Evolutionary conservation across 2,113 vertebrate species (phyloP), one percentile per base, ranked within the genome.

Genomic region (Cairina moschata): DNA sequence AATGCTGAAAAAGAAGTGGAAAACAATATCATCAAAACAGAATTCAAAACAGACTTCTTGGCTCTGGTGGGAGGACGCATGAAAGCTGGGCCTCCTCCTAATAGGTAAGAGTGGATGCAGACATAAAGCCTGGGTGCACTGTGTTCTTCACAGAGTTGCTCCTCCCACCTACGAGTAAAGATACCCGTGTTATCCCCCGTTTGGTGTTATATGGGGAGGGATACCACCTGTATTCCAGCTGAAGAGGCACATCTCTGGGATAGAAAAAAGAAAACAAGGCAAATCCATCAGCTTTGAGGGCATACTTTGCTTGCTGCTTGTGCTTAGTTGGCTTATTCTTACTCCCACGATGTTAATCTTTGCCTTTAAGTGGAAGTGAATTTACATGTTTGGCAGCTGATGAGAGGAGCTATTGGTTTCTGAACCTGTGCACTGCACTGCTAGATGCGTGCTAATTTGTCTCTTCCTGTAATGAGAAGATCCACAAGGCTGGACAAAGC

Each of bases 1-100:
- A 97, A 97, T 58, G 78, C 97, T 56, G 97, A 97, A 66, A 98
- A 98, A 63, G 97, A 97, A 59, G 91, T 93, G 34, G 96, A 98
- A 92, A 97, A 97, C 69, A 96, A 91, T 77, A 93, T 96, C 40
- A 93, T 97, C 76, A 98, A 97, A 91, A 88, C 96, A 67, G 98
- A 98, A 63, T 97, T 97, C 86, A 98, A 98, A 78, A 95, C 96
- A 4, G 97, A 98, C 62, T 97, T 97, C 75, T 55, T 95, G 40
- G 94, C 96, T 50, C 83, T 97, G 66, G 92, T 97, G 18, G 97
- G 96, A 62, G 96, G 96, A 62, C 94, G 96, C 31, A 96, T 96
- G 80, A 96, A 97, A 63, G 96, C 92, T 17, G 96, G 97, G 11
- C 96, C 96, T 81, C 97, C 97, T 72, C 95, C 94, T 9, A 98